Evolutionary conservation across 1,140 invertebrate genomes (phyloP).

Genomic region (Drosophila aff.): DNA sequence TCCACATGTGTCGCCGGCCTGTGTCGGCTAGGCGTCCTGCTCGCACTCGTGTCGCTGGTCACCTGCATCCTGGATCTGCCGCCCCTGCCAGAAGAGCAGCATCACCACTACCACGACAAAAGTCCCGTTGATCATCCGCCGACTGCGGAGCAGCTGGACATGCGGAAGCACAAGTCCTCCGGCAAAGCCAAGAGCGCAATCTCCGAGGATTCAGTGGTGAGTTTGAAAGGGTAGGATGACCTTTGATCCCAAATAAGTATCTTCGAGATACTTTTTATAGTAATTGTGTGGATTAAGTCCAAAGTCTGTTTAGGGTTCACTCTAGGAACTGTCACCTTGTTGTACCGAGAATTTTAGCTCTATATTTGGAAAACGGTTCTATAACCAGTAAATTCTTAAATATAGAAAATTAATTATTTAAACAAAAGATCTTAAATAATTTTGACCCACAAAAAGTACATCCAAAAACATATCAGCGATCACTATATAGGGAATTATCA

Average conservation of each 20-base stretch:
- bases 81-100: slow-evolving; percentile 16
- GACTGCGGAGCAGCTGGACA: slow-evolving; percentile 14
- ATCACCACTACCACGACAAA: slow-evolving; percentile 20
- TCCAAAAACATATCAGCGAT: not conserved
- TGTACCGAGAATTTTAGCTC: not conserved
- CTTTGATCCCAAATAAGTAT: not conserved
- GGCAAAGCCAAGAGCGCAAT: slow-evolving; percentile 25
- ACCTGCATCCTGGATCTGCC: slow-evolving; percentile 23
- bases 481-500: too few relatives aligned
- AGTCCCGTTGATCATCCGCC: not conserved
- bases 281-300: not conserved
- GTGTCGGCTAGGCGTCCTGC: slow-evolving; percentile 12
- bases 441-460: not conserved
- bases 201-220: slow-evolving; percentile 65
- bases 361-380: not conserved
- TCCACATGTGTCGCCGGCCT: slow-evolving; percentile 52
- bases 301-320: not conserved
- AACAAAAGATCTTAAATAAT: too few relatives aligned
- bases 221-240: slow-evolving; percentile 11
- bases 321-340: not conserved
- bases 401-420: too few relatives aligned
- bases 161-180: slow-evolving; percentile 2
- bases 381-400: not conserved
- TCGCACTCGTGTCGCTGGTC: slow-evolving; percentile 1
- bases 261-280: not conserved